Evolutionary conservation across 2,797 vertebrate species (phyloP).

Genomic region (Mionectes olivaceus): DNA sequence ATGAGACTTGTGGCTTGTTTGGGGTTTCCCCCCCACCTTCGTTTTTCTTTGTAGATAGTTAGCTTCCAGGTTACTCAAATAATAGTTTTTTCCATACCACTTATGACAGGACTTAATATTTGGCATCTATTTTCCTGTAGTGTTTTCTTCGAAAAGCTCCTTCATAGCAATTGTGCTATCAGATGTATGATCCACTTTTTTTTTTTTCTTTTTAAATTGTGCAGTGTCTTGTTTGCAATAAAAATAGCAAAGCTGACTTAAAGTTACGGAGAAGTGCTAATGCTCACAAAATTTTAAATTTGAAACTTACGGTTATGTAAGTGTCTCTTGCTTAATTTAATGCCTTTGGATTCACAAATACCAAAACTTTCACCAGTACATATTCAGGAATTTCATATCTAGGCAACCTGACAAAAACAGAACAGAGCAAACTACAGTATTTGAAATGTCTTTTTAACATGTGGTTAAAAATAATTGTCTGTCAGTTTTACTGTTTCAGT

Average conservation of each 20-base stretch:
- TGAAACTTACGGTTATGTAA: not conserved
- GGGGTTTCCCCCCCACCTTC: fast-evolving
- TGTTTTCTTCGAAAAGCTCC: not conserved
- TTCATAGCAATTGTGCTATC: not conserved
- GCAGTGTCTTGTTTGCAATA: not conserved
- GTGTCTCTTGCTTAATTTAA: not conserved
- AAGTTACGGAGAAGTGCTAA: not conserved
- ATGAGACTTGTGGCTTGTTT: not conserved
- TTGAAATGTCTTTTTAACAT: not conserved
- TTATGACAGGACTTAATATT: not conserved
- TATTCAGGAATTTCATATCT: not conserved
- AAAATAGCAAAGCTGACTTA: not conserved
- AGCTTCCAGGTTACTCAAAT: not conserved
- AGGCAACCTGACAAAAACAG: not conserved
- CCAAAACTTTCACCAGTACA: not conserved
- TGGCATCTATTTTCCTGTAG: not conserved
- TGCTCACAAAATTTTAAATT: not conserved
- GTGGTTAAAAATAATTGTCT: not conserved
- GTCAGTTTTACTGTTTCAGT: not conserved
- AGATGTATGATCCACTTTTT: not conserved
- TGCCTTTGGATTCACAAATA: not conserved
- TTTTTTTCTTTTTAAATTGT: not conserved
- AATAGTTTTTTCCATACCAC: not conserved
- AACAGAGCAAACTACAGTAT: not conserved
- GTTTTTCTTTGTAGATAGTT: not conserved